Evolutionary conservation across 2,113 vertebrate genomes (phyloP).

Genomic region (Neotoma lepida): DNA sequence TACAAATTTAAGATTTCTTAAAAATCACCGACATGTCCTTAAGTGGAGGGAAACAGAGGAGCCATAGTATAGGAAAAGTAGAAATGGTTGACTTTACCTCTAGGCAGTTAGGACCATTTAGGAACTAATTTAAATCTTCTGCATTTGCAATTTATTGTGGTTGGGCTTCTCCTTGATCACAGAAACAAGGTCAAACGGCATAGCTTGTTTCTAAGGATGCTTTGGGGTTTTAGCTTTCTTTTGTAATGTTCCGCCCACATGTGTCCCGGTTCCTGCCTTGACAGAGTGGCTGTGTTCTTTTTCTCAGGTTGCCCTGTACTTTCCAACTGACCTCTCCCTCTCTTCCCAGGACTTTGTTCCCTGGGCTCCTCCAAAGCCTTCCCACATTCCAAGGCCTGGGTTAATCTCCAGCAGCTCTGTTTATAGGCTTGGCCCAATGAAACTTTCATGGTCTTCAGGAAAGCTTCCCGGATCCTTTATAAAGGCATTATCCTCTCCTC

Average conservation of each 20-base stretch:
- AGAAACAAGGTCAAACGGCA: conserved; percentile 28
- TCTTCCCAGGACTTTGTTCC: neutral
- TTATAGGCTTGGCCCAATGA: neutral
- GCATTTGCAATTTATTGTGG: neutral
- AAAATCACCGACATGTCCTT: neutral
- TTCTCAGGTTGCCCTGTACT: neutral
- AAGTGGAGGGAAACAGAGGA: neutral
- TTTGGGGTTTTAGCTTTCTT: conserved; percentile 24
- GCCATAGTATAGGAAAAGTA: neutral
- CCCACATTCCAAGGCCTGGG: neutral
- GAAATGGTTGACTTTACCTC: neutral
- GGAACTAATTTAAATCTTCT: conserved; percentile 13
- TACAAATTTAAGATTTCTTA: conserved; percentile 35
- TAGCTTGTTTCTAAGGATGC: conserved; percentile 3
- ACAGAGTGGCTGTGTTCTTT: neutral
- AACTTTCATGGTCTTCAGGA: neutral
- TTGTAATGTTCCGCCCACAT: too few species aligned
- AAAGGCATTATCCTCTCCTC: neutral
- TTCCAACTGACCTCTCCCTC: neutral
- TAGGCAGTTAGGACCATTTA: neutral
- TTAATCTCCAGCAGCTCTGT: neutral
- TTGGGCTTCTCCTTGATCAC: neutral
- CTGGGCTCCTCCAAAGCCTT: neutral
- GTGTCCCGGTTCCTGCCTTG: neutral
- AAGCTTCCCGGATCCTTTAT: neutral